Conservation (phyloP, 2,797 vertebrate genomes). For the Arremon brunneinucha region DNA sequence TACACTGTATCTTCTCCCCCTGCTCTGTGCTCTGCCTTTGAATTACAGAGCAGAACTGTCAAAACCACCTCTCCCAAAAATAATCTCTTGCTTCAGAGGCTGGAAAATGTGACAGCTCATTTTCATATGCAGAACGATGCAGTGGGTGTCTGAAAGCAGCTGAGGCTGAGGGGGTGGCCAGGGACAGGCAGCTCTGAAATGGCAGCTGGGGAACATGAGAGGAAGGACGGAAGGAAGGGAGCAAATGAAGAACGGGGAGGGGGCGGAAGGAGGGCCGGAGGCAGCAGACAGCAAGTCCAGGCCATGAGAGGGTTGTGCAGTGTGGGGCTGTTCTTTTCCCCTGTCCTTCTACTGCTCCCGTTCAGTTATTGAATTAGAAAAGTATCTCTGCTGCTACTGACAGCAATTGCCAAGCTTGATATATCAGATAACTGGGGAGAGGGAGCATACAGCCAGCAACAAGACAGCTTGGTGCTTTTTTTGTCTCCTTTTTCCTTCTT, state of each 20-base stretch:
- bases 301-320: neutral
- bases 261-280: neutral
- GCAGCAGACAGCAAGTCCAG: neutral
- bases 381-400: neutral
- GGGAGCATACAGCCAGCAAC: neutral
- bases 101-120: slow-evolving; percentile 51
- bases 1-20: neutral
- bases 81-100: slow-evolving; percentile 28
- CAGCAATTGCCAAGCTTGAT: neutral
- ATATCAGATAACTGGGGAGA: neutral
- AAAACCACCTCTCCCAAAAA: slow-evolving; percentile 28
- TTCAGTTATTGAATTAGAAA: neutral
- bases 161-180: slow-evolving; percentile 35
- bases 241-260: neutral
- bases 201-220: neutral
- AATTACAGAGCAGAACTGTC: neutral
- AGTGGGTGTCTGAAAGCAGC: slow-evolving; percentile 45
- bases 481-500: neutral
- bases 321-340: neutral
- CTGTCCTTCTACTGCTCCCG: rapidly evolving
- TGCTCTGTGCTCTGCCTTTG: neutral
- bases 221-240: slow-evolving; percentile 20
- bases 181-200: slow-evolving; percentile 18
- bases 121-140: neutral
- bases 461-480: neutral